Evolutionary conservation across 2,888 invertebrate genomes (phyloP).

Genomic region (Tetranychus truncatus): DNA sequence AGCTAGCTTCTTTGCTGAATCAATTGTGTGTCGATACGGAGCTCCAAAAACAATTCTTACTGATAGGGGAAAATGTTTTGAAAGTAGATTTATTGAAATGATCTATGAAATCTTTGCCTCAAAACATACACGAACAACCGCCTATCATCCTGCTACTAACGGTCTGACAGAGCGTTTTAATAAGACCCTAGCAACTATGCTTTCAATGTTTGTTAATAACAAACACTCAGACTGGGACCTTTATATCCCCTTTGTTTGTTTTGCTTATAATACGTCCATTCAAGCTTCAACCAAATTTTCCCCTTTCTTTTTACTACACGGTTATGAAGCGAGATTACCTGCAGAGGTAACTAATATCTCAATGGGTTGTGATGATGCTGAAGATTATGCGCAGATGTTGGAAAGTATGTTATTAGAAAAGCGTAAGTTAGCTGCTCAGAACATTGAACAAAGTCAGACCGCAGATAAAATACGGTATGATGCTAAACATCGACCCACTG

Average conservation of each 20-base stretch:
- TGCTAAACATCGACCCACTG: background rate
- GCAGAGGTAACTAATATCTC: conserved; percentile 18
- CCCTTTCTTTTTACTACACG: conserved; percentile 8
- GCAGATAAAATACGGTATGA: background rate
- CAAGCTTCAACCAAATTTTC: conserved; percentile 3
- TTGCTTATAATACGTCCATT: conserved; percentile 12
- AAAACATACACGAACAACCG: conserved; percentile 22
- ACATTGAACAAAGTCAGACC: background rate
- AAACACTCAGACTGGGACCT: conserved; percentile 26
- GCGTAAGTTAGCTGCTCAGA: background rate
- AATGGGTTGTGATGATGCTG: background rate
- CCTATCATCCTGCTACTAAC: conserved; percentile 25
- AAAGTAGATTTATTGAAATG: background rate
- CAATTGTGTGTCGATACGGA: conserved; percentile 25
- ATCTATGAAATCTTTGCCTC: conserved; percentile 6
- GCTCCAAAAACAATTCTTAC: background rate
- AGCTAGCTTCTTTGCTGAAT: conserved; percentile 22
- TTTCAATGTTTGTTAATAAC: conserved; percentile 23
- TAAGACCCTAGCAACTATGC: conserved; percentile 24
- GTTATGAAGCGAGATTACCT: background rate
- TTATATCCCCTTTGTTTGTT: conserved; percentile 18
- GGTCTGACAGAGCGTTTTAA: conserved; percentile 27
- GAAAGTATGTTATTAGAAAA: background rate
- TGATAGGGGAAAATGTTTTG: background rate
- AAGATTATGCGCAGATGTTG: background rate